Evolutionary conservation across 2,113 vertebrate genomes (phyloP).

Genomic region (Dasyornis broadbenti): DNA sequence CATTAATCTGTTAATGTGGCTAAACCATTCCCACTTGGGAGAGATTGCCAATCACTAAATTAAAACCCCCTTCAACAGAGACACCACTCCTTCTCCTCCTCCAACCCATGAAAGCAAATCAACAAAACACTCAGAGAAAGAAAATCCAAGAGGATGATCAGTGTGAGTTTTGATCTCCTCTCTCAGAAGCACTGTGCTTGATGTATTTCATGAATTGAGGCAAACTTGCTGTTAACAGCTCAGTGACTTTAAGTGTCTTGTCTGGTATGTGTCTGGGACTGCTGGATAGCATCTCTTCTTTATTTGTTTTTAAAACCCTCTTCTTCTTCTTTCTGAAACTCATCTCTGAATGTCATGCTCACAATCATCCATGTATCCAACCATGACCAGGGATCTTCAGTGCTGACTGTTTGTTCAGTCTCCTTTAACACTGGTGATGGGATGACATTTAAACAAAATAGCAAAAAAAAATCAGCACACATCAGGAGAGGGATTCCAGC

Average conservation of each 20-base stretch:
- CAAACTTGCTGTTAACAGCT: constrained; percentile 27
- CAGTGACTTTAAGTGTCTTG: constrained; percentile 43
- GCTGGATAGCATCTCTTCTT: neutral
- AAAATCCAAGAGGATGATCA: neutral
- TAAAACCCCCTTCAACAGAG: neutral
- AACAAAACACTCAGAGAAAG: neutral
- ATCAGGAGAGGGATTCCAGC: neutral
- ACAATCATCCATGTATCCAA: neutral
- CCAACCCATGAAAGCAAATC: neutral
- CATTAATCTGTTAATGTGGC: neutral
- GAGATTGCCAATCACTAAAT: neutral
- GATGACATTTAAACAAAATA: constrained; percentile 44
- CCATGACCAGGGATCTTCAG: constrained; percentile 16
- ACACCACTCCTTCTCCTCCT: neutral
- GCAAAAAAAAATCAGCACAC: neutral
- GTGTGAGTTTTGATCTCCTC: neutral
- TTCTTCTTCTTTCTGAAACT: constrained; percentile 44
- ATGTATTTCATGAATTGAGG: constrained; percentile 10
- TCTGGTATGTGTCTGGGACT: neutral
- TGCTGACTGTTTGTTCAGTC: constrained; percentile 1
- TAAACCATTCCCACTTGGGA: neutral
- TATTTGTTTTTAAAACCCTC: constrained; percentile 1
- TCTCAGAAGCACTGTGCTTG: neutral
- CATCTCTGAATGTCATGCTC: constrained; percentile 44
- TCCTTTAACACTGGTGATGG: constrained; percentile 25